A percentile compares a stretch with the other conserved stretches of the same genome.
phyloP scores from a whole-genome alignment of 23 tunicate species.

The Ciona savignyi region DNA sequence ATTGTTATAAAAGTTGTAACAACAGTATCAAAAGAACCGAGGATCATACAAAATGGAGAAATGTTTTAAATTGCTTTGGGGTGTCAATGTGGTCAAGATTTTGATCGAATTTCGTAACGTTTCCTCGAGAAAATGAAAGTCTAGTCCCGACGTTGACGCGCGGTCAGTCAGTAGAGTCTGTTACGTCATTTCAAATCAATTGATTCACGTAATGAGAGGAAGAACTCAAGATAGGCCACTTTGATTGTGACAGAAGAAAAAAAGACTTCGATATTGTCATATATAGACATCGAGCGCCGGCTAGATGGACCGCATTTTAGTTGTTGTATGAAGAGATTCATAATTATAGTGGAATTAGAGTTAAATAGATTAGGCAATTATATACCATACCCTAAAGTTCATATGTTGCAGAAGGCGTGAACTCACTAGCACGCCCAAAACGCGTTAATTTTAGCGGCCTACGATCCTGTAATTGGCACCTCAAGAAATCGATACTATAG shows the following conservation, averaged over 20 bases:
- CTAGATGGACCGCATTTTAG: background rate
- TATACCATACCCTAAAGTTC: background rate
- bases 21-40: background rate
- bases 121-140: background rate
- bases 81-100: background rate
- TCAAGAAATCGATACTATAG: background rate
- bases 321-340: background rate
- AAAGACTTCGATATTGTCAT: background rate
- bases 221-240: background rate
- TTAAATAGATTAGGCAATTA: background rate
- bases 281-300: background rate
- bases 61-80: too few relatives aligned
- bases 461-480: background rate
- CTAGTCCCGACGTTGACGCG: background rate
- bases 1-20: background rate
- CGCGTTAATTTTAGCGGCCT: background rate
- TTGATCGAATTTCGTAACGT: background rate
- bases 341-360: background rate
- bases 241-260: background rate
- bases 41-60: background rate
- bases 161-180: background rate
- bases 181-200: background rate
- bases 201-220: conserved; percentile 1
- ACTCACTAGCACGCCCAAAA: background rate
- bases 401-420: background rate